Conservation (phyloP, 1,140 invertebrate genomes). For the Cotesia chilonis region DNA sequence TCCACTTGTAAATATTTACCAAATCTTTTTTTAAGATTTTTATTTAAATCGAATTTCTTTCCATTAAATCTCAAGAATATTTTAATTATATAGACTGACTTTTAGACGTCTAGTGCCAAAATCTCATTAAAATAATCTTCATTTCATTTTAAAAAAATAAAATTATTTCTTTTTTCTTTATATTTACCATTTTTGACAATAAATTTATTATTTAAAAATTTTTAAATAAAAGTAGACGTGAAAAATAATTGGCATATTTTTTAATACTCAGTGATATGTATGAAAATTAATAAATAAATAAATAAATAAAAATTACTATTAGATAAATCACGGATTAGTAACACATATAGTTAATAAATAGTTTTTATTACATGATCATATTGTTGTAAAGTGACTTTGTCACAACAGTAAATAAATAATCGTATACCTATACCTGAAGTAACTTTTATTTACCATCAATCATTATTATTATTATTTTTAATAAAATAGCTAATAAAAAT, state of each 20-base stretch:
- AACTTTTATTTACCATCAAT: not conserved
- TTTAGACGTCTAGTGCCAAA: constrained; percentile 50
- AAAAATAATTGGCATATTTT: constrained; percentile 26
- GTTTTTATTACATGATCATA: constrained; percentile 26
- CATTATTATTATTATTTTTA: constrained; percentile 5
- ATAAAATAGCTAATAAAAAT: no score
- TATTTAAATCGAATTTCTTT: not conserved
- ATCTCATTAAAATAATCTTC: constrained; percentile 41
- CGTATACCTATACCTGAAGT: constrained; percentile 4
- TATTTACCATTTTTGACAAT: constrained; percentile 49
- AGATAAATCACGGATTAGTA: constrained; percentile 13
- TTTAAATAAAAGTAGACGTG: constrained; percentile 36
- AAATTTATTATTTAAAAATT: constrained; percentile 46
- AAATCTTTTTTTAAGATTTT: not conserved
- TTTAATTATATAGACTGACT: not conserved
- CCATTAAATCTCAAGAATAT: not conserved
- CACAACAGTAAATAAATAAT: constrained; percentile 18
- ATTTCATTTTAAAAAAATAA: constrained; percentile 12
- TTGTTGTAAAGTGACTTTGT: constrained; percentile 17
- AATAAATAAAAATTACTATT: not conserved
- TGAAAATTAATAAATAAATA: constrained; percentile 23
- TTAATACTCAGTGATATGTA: constrained; percentile 36
- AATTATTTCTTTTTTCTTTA: constrained; percentile 27
- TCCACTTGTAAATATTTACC: no score
- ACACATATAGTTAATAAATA: constrained; percentile 17